These are phyloP conservation scores for Crypturellus undulatus DNA, from an alignment of 2,113 vertebrate genomes.

Conservation along the genomic window DNA sequence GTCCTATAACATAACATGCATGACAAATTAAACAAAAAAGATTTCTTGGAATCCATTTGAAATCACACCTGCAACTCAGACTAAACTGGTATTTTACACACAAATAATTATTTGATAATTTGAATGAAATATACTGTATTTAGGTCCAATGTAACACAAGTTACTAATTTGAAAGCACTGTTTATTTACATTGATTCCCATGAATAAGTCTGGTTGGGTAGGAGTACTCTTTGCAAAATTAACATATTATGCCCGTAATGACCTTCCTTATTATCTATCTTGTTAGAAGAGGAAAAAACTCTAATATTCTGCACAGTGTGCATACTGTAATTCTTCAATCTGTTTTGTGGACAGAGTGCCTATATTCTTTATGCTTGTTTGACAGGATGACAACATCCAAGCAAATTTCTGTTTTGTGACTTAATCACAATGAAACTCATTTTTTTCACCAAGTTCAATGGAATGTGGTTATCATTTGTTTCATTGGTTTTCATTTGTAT, in stretches of 20 bases:
- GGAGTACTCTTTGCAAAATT: background rate
- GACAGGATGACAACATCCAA: constrained; percentile 1
- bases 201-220: background rate
- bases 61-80: background rate
- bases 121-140: background rate
- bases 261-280: background rate
- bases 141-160: background rate
- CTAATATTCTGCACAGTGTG: background rate
- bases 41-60: background rate
- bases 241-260: background rate
- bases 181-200: background rate
- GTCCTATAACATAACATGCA: background rate
- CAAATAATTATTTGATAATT: background rate
- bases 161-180: background rate
- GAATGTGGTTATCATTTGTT: background rate
- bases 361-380: background rate
- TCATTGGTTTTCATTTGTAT: background rate
- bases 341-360: background rate
- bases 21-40: background rate
- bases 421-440: constrained; percentile 9
- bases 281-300: background rate
- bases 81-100: background rate
- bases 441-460: constrained; percentile 30
- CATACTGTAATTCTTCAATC: background rate
- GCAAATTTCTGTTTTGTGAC: background rate